phyloP scores from a whole-genome alignment of 2,113 vertebrate species.

The Bostrychus sinensis region DNA sequence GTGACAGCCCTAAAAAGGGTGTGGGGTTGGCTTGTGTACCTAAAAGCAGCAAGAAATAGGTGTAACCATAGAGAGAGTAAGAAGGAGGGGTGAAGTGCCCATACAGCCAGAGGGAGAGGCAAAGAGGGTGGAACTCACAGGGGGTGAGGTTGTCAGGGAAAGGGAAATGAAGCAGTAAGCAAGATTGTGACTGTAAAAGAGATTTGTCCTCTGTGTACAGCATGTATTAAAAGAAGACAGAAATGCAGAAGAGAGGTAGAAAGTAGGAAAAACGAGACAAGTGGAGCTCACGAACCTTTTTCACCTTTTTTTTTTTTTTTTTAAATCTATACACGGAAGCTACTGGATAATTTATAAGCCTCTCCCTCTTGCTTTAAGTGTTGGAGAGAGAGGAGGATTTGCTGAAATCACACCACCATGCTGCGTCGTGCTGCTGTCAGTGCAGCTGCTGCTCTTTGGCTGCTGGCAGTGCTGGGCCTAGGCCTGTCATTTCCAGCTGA shows the following conservation, averaged over 20 bases:
- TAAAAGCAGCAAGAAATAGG: constrained; percentile 48
- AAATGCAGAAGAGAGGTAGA: constrained; percentile 34
- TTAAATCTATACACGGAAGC: constrained; percentile 60
- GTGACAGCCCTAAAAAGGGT: constrained; percentile 34
- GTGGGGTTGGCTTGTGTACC: constrained; percentile 56
- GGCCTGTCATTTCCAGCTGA: constrained; percentile 64
- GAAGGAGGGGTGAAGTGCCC: constrained; percentile 60
- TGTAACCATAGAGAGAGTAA: constrained; percentile 55
- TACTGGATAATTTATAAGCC: constrained; percentile 71
- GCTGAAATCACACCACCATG: constrained; percentile 71
- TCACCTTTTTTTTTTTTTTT: constrained; percentile 60
- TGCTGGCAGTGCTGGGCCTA: constrained; percentile 66
- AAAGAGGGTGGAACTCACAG: constrained; percentile 64
- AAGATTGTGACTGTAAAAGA: constrained; percentile 66
- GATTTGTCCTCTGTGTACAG: constrained; percentile 36
- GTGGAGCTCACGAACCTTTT: constrained; percentile 26
- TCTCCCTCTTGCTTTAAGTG: constrained; percentile 51
- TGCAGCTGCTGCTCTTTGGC: constrained; percentile 68
- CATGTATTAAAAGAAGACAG: constrained; percentile 39
- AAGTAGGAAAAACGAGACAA: constrained; percentile 45
- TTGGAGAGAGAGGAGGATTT: constrained; percentile 39
- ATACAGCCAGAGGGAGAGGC: constrained; percentile 59
- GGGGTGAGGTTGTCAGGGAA: constrained; percentile 61
- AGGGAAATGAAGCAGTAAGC: constrained; percentile 70
- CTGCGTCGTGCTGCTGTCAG: constrained; percentile 60